These are phyloP conservation scores for Anas bahamensis DNA, from an alignment of 2,797 vertebrate genomes.

Conservation along the genomic window DNA sequence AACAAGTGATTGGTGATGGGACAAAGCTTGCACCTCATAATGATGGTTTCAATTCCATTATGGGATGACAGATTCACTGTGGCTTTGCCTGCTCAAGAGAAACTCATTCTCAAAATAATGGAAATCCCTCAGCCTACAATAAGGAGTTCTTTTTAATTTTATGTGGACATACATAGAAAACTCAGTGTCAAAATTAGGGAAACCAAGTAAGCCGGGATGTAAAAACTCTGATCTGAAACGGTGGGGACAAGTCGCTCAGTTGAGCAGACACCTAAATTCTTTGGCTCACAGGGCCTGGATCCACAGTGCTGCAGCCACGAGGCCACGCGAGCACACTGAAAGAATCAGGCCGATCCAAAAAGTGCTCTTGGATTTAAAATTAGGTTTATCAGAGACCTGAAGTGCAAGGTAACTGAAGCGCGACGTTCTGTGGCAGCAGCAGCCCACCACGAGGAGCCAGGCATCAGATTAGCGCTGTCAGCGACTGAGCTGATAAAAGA, in stretches of 20 bases:
- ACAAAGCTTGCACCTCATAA: neutral
- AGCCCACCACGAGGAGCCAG: neutral
- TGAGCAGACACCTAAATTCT: neutral
- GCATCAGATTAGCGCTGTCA: neutral
- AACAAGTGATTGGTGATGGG: neutral
- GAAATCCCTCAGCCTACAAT: neutral
- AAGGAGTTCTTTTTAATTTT: neutral
- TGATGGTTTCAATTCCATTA: neutral
- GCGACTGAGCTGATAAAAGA: neutral
- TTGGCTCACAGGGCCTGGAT: neutral
- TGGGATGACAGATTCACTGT: neutral
- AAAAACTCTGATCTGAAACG: neutral
- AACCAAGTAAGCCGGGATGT: neutral
- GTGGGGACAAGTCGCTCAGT: neutral
- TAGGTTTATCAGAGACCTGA: neutral
- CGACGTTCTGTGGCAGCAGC: fast-evolving
- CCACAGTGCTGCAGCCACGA: fast-evolving
- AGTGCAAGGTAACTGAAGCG: neutral
- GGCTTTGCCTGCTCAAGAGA: neutral
- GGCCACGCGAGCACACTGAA: neutral
- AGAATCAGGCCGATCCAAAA: neutral
- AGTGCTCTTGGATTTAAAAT: neutral
- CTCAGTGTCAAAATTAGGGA: neutral
- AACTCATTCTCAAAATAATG: neutral
- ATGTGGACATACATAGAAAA: neutral